These are phyloP conservation scores for Oncorhynchus mykiss DNA, from an alignment of 2,113 vertebrate species.

Conservation along the genomic window DNA sequence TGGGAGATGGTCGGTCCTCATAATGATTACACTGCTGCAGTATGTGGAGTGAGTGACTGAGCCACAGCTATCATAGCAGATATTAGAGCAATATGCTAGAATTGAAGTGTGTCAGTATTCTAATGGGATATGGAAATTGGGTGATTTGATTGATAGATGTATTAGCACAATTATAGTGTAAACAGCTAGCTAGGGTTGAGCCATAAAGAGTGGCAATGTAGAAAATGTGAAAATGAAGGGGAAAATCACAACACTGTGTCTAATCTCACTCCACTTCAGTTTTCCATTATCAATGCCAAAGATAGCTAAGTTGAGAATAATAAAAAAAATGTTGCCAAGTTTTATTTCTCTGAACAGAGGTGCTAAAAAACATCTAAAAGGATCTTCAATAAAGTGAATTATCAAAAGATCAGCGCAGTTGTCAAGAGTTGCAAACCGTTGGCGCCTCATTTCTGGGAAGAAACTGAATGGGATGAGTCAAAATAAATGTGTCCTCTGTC, in stretches of 20 bases:
- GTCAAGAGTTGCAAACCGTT: background rate
- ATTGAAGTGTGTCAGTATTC: no score
- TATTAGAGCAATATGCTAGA: no score
- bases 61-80: no score
- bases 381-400: background rate
- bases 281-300: background rate
- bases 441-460: background rate
- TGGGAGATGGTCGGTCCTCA: no score
- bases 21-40: no score
- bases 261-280: background rate
- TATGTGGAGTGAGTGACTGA: no score
- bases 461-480: background rate
- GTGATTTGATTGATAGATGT: background rate
- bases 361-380: background rate
- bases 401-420: background rate
- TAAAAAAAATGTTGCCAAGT: no score
- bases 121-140: no score
- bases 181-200: background rate
- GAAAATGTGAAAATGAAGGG: background rate
- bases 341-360: no score
- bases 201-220: background rate
- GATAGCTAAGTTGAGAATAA: background rate
- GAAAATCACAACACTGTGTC: background rate
- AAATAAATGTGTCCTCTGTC: slow-evolving; percentile 2
- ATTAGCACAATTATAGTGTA: background rate